Evolutionary conservation across 2,888 invertebrate species (phyloP).

Genomic region (Hybos culiciformis): DNA sequence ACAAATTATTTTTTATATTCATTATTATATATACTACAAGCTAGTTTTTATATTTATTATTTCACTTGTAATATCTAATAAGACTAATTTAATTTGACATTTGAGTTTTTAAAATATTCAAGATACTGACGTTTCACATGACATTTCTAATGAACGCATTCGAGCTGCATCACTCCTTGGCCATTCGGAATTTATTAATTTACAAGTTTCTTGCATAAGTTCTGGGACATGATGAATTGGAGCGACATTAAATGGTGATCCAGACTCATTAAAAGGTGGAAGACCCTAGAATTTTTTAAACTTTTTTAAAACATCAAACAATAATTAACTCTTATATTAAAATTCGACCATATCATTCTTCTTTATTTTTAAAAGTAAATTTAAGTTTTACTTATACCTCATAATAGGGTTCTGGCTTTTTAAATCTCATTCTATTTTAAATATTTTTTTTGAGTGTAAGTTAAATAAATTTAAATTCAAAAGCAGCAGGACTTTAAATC

Average conservation of each 20-base stretch:
- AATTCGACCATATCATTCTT: neutral
- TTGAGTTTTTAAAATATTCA: too few species aligned
- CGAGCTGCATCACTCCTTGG: constrained; percentile 67
- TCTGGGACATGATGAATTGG: constrained; percentile 60
- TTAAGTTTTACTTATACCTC: constrained; percentile 25
- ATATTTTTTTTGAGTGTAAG: too few species aligned
- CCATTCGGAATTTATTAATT: constrained; percentile 76
- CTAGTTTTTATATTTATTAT: too few species aligned
- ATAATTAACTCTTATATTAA: neutral
- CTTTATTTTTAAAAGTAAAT: neutral
- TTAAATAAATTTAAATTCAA: too few species aligned
- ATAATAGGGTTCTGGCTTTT: constrained; percentile 32
- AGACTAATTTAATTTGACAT: too few species aligned
- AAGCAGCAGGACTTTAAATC: too few species aligned
- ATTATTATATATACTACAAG: too few species aligned
- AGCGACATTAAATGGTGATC: constrained; percentile 41
- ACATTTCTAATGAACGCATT: constrained; percentile 57
- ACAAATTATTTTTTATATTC: too few species aligned
- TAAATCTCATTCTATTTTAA: constrained; percentile 25
- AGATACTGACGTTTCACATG: constrained; percentile 58
- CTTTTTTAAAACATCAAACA: neutral
- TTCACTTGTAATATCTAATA: too few species aligned
- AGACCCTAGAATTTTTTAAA: constrained; percentile 25
- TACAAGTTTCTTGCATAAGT: constrained; percentile 55
- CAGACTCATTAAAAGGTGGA: constrained; percentile 34